Conservation (phyloP, 2,888 invertebrate genomes). For the Operophtera brumata region DNA sequence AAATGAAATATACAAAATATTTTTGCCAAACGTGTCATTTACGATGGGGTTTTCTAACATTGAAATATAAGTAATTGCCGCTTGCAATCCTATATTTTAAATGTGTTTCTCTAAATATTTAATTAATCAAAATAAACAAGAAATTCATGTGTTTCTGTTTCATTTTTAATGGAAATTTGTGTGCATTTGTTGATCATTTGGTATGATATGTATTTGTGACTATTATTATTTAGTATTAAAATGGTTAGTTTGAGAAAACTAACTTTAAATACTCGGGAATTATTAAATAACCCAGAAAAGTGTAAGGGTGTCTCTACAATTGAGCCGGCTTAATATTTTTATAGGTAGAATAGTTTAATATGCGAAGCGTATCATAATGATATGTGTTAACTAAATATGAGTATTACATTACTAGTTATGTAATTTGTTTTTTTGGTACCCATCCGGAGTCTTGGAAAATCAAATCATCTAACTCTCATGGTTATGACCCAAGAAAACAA, state of each 20-base stretch:
- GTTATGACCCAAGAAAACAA: not conserved
- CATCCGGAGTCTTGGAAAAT: not conserved
- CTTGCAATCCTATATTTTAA: not conserved
- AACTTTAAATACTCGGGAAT: not conserved
- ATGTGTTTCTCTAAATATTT: not conserved
- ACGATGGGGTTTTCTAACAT: not conserved
- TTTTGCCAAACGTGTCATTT: not conserved
- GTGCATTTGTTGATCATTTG: constrained; percentile 21
- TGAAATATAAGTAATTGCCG: constrained; percentile 14
- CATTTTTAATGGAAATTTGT: constrained; percentile 6
- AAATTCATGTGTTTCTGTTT: not conserved
- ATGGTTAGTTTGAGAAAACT: not conserved
- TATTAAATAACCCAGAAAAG: too few relatives aligned
- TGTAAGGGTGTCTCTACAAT: too few relatives aligned
- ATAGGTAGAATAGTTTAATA: not conserved
- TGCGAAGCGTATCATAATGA: not conserved
- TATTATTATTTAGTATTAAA: constrained; percentile 31
- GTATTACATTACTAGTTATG: constrained; percentile 7
- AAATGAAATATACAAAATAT: not conserved
- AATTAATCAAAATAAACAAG: not conserved
- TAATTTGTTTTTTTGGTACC: constrained; percentile 1
- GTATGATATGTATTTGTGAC: constrained; percentile 38
- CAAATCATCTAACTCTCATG: too few relatives aligned
- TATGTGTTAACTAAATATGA: constrained; percentile 4
- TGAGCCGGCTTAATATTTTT: too few relatives aligned